Evolutionary conservation across 92 coral and sea anemone genomes (phyloP).

Genomic region (Micromussa lordhowensis): DNA sequence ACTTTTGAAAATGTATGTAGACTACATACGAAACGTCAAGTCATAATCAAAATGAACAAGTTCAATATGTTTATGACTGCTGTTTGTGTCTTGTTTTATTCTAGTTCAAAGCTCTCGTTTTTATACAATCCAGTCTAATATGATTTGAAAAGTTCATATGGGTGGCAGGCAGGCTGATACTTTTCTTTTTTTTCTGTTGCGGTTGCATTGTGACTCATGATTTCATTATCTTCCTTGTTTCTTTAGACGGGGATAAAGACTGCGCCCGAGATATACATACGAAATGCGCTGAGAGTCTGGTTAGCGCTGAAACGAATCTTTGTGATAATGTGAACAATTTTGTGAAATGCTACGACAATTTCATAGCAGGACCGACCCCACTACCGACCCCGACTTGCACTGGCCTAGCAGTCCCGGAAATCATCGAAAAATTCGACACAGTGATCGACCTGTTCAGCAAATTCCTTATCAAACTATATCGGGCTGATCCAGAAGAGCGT

Average conservation of each 20-base stretch:
- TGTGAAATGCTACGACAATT: not conserved
- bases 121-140: too few relatives aligned
- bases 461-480: not conserved
- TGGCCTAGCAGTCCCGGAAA: not conserved
- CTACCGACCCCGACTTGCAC: not conserved
- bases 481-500: not conserved
- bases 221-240: not conserved
- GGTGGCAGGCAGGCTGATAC: too few relatives aligned
- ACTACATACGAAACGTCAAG: too few relatives aligned
- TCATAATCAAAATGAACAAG: too few relatives aligned
- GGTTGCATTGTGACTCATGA: not conserved
- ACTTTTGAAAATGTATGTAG: too few relatives aligned
- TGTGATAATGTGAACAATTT: not conserved
- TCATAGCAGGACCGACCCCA: not conserved
- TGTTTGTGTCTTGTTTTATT: too few relatives aligned
- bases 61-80: too few relatives aligned
- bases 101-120: too few relatives aligned
- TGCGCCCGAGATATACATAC: not conserved
- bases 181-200: too few relatives aligned
- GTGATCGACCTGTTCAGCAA: not conserved
- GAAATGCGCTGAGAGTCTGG: not conserved
- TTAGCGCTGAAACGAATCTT: not conserved
- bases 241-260: not conserved
- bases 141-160: too few relatives aligned
- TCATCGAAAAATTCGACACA: not conserved